Evolutionary conservation across 1,140 invertebrate species (phyloP), one percentile per base, ranked within the genome.

Genomic region (Globodera rostochiensis): DNA sequence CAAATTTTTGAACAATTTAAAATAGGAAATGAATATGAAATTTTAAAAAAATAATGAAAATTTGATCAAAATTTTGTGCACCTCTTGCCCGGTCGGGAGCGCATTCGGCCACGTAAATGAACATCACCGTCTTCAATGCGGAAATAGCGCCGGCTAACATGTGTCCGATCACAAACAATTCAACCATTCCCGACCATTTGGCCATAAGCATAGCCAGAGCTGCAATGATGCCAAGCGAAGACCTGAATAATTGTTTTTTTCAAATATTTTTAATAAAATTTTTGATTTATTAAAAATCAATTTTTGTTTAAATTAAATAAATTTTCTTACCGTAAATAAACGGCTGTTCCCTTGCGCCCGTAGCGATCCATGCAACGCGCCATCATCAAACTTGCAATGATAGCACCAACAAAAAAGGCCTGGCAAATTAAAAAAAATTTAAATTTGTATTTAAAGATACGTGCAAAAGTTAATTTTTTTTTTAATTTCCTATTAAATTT

Each of bases 51-150:
- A 53, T 8, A 53, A 7, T 11, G 13, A 11, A 11, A 53, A 53
- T 11, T 53, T 53, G 7, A 9, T 15, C 11, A 15, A 47, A 47
- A 45, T 71, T 79, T 1, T 80, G 50, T 6, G 53, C 66, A 87
- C 84, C 84, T 76, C 85, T 45, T 69, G 67, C 57, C 47, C 46
- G 49, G 75, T 87, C 84, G 6, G 85, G 85, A 67, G 83, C 80
- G 76, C 85, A 86, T 81, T 86, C 85, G 8, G 85, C 83, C 21
- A 86, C 67, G 66, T 88, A 86, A 71, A 86, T 84, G 46, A 86
- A 86, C 8, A 87, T 46, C 57, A 82, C 81, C 21, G 80, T 82
- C 69, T 88, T 88, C 9, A 85, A 66, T 49, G 77, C 80, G 11
- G 67, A 74, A 7, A 85, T 49, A 15, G 87, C 73, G 60, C 86